Base-by-base conservation (phyloP, 2,797 vertebrate species). In the Sparidentex hasta region DNA sequence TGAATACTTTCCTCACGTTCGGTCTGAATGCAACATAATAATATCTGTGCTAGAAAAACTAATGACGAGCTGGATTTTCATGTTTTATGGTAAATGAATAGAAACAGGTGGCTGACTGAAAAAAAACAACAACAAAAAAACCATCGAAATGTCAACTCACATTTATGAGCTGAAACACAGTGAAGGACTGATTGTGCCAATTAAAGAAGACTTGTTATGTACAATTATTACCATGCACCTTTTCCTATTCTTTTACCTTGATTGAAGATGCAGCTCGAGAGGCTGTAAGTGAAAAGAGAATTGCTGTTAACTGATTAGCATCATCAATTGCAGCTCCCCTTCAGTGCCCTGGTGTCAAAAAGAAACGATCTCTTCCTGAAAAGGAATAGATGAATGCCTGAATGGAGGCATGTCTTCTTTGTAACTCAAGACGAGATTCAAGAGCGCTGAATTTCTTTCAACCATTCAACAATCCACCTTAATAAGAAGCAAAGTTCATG, bases 241-340 rank as follows among this genome's bases (percentile, higher is more conserved):
- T 38, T 78, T 74, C 25, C n/a, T 38, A 13, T 13, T 51, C 27
- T 71, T 65, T 59, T 51, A 64, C 64, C 38, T 48, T 1, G 5
- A 72, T 18, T 61, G 51, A 57, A 21, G 48, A 14, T 58, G 38
- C 38, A 59, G 21, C 25, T 21, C 7, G 20, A 46, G 4, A 50
- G 59, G 47, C 25, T 7, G 51, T 48, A 54, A 68, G 29, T 71
- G 47, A 83, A 62, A 68, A 52, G 29, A 79, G 51, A 68, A 21
- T 70, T 65, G 23, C 20, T 46, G 44, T 65, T 50, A 68, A 72
- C 47, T 71, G 70, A 76, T 80, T 80, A 78, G 71, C 64, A 73
- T 71, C 29, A 44, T 83, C 54, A 65, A 54, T 43, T 48, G 51
- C 41, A 65, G 29, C 70, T 67, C 74, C 56, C 8, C 21, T 27